These are phyloP conservation scores for Molossus alvarezi DNA, from an alignment of 2,797 vertebrate species.

Conservation along the genomic window DNA sequence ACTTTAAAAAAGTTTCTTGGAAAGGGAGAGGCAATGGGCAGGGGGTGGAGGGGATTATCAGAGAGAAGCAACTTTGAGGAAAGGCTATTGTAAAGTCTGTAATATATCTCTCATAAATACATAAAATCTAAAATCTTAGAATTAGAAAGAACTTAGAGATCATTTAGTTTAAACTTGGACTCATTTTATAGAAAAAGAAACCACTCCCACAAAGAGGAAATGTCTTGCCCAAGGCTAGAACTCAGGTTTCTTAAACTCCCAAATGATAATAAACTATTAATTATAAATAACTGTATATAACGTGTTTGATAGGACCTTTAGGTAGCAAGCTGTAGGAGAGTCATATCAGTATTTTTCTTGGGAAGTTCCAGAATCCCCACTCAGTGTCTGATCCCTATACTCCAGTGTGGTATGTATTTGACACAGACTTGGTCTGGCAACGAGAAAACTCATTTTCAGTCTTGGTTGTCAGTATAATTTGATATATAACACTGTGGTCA, in stretches of 20 bases:
- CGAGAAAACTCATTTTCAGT: slow-evolving; percentile 19
- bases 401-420: not conserved
- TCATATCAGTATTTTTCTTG: not conserved
- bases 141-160: slow-evolving; percentile 43
- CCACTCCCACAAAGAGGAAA: not conserved
- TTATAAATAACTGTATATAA: slow-evolving; percentile 8
- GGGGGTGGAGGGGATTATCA: not conserved
- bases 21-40: not conserved
- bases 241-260: slow-evolving; percentile 25
- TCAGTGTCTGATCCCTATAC: not conserved
- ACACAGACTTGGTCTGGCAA: not conserved
- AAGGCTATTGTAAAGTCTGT: not conserved
- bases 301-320: not conserved
- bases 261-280: slow-evolving; percentile 56
- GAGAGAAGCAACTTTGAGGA: slow-evolving; percentile 42
- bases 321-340: not conserved
- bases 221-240: slow-evolving; percentile 20
- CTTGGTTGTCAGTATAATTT: slow-evolving; percentile 18
- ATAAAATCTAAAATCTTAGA: slow-evolving; percentile 52
- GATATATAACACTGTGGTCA: not conserved
- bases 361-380: not conserved
- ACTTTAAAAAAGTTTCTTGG: slow-evolving; percentile 31
- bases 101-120: not conserved
- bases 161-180: not conserved
- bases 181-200: slow-evolving; percentile 50